Conservation (phyloP, 1,140 invertebrate species). For the Homalodisca vitripennis region DNA sequence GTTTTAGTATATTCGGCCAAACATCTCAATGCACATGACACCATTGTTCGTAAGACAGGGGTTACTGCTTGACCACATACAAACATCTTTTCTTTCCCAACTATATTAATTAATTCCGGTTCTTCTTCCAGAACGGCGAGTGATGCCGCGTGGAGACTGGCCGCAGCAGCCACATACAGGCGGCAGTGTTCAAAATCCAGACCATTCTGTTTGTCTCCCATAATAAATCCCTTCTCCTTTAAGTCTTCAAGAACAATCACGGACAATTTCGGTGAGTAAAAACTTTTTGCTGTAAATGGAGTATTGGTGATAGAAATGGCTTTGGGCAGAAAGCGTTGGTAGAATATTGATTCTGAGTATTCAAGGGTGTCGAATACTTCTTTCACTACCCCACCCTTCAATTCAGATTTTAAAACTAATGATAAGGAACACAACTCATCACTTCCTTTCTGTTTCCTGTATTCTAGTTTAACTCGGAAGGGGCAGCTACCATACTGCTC, state of each 20-base stretch:
- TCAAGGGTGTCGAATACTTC: not conserved
- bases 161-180: not conserved
- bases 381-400: not conserved
- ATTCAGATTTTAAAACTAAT: not conserved
- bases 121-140: not conserved
- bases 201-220: not conserved
- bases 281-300: not conserved
- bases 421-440: not conserved
- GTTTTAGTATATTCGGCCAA: not conserved
- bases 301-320: not conserved
- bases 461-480: conserved; percentile 7
- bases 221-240: conserved; percentile 2
- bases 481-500: conserved; percentile 2
- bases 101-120: not conserved
- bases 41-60: not conserved
- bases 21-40: not conserved
- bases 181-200: conserved; percentile 7
- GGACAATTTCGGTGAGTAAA: not conserved
- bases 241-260: conserved; percentile 16
- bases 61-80: not conserved
- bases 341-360: not conserved
- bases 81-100: conserved; percentile 6
- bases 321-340: conserved; percentile 8
- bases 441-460: not conserved
- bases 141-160: not conserved